Evolutionary conservation across 2,797 vertebrate genomes (phyloP).

Genomic region (Microchirus variegatus): DNA sequence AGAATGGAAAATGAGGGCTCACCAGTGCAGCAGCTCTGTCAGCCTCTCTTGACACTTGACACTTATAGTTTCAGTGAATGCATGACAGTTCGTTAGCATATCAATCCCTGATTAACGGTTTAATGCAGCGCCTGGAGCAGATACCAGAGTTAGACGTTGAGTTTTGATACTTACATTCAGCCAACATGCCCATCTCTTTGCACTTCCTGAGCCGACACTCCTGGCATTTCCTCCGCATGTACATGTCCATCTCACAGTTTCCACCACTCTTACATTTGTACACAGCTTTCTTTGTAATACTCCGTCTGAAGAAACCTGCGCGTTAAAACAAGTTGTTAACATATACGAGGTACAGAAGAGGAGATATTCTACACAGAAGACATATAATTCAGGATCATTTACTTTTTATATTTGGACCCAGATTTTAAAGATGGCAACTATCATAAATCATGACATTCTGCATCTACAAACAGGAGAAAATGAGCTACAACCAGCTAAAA

Average conservation of each 20-base stretch:
- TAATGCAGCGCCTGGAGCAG: neutral
- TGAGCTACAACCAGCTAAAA: no score
- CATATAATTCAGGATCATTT: no score
- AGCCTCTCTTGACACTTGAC: constrained; percentile 11
- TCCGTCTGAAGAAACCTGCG: constrained; percentile 96
- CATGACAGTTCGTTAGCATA: neutral
- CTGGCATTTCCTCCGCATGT: constrained; percentile 98
- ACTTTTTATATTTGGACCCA: no score
- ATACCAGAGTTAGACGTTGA: neutral
- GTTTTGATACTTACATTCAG: constrained; percentile 91
- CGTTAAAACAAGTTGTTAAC: no score
- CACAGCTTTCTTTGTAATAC: constrained; percentile 97
- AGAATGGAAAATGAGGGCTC: constrained; percentile 53
- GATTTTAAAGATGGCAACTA: no score
- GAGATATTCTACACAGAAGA: no score
- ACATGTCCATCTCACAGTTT: constrained; percentile 99
- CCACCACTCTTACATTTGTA: constrained; percentile 98
- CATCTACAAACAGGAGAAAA: no score
- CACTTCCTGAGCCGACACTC: constrained; percentile 96
- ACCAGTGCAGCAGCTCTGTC: constrained; percentile 10
- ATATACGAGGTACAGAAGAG: neutral
- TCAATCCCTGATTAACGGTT: neutral
- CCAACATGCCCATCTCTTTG: constrained; percentile 98
- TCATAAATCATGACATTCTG: no score
- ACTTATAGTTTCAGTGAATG: constrained; percentile 1